phyloP scores from a whole-genome alignment of 2,113 vertebrate species.

The Perca fluviatilis region DNA sequence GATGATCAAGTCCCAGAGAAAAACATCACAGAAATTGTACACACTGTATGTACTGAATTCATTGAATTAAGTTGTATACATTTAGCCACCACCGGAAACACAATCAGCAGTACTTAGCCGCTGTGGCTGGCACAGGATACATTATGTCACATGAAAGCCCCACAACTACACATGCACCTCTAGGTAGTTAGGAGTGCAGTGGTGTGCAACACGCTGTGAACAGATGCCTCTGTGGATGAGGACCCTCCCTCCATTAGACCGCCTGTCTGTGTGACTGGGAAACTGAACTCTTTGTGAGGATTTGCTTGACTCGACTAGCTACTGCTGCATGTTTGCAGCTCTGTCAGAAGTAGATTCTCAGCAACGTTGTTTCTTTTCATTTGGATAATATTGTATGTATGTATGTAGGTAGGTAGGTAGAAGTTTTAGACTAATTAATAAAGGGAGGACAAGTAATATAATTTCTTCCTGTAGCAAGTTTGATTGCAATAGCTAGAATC shows the following conservation, averaged over 20 bases:
- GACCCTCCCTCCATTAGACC: conserved; percentile 46
- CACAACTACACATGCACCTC: not conserved
- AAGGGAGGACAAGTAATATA: not conserved
- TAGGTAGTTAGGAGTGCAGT: conserved; percentile 49
- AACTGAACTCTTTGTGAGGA: conserved; percentile 44
- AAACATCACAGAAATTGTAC: too few species aligned
- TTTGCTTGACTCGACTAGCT: not conserved
- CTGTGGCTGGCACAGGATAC: conserved; percentile 3
- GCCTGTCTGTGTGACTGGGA: conserved; percentile 7
- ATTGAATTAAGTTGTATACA: not conserved
- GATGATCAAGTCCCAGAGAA: too few species aligned
- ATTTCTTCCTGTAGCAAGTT: not conserved
- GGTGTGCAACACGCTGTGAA: conserved; percentile 65
- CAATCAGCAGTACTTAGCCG: not conserved
- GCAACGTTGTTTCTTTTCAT: not conserved
- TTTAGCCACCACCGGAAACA: not conserved
- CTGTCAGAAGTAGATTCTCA: not conserved
- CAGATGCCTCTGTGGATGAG: conserved; percentile 67
- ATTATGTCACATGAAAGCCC: conserved; percentile 34
- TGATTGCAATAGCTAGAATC: not conserved
- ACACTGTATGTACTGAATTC: not conserved
- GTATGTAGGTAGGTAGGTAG: not conserved
- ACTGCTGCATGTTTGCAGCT: conserved; percentile 1
- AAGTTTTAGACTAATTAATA: not conserved
- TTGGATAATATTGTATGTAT: not conserved